Evolutionary conservation across 2,888 invertebrate genomes (phyloP).

Genomic region (Merodon equestris): DNA sequence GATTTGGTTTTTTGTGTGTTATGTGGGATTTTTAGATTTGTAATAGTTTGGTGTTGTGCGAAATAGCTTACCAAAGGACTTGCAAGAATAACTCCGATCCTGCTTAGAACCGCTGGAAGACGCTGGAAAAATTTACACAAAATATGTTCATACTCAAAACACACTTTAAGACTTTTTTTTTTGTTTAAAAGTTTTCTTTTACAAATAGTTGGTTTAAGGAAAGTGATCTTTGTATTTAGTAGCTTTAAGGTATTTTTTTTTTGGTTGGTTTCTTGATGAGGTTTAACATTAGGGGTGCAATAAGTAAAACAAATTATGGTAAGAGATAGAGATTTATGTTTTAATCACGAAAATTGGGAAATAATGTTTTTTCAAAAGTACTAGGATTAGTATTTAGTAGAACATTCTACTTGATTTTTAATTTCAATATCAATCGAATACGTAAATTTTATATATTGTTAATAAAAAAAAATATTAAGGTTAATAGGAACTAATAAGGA

Average conservation of each 20-base stretch:
- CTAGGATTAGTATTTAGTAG: too few relatives aligned
- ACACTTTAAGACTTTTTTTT: conserved; percentile 76
- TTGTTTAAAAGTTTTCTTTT: conserved; percentile 61
- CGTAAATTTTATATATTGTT: too few relatives aligned
- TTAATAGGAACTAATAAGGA: too few relatives aligned
- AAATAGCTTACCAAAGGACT: conserved; percentile 93
- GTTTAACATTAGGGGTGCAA: conserved; percentile 53
- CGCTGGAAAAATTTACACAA: conserved; percentile 86
- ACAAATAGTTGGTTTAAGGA: too few relatives aligned
- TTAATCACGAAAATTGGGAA: conserved; percentile 78
- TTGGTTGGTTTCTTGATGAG: background rate
- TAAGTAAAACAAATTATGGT: conserved; percentile 43
- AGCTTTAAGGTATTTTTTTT: conserved; percentile 28
- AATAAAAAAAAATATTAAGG: too few relatives aligned
- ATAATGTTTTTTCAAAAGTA: conserved; percentile 52
- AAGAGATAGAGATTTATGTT: conserved; percentile 47
- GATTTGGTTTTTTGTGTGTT: conserved; percentile 50
- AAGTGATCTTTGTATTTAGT: conserved; percentile 13
- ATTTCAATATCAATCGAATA: too few relatives aligned
- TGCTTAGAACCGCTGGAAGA: conserved; percentile 96
- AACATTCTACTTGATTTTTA: conserved; percentile 4
- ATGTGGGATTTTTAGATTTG: conserved; percentile 29
- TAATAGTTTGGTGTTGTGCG: conserved; percentile 72
- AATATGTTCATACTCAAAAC: conserved; percentile 79
- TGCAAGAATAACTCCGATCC: conserved; percentile 97